phyloP scores from a whole-genome alignment of 2,888 invertebrate genomes.

The Blastobasis lacticolella region DNA sequence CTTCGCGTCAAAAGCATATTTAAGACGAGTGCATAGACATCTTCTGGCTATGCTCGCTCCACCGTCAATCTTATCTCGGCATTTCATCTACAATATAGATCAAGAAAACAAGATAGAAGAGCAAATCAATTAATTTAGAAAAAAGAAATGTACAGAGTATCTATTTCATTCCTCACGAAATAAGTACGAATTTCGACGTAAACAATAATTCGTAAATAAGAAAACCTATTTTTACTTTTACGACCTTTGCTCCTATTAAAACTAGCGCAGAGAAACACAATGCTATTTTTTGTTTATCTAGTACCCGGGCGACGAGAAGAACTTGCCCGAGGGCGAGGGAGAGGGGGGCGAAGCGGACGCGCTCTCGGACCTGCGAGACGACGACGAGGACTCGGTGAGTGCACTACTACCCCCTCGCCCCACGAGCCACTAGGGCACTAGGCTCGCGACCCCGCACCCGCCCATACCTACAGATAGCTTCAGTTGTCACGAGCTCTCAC shows the following conservation, averaged over 20 bases:
- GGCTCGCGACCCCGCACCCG: constrained; percentile 37
- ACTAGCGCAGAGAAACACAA: not conserved
- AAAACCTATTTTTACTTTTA: too few species aligned
- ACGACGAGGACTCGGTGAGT: constrained; percentile 83
- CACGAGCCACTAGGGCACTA: constrained; percentile 43
- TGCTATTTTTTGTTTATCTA: constrained; percentile 15
- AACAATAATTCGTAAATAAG: too few species aligned
- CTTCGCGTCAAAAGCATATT: too few species aligned
- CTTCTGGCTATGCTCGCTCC: too few species aligned
- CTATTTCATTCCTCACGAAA: too few species aligned
- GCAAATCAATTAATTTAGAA: too few species aligned
- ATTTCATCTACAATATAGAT: too few species aligned
- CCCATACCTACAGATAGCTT: constrained; percentile 21
- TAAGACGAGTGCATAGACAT: too few species aligned
- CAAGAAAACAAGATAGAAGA: too few species aligned
- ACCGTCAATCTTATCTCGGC: too few species aligned
- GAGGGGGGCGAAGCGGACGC: constrained; percentile 50
- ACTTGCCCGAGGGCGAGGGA: constrained; percentile 38
- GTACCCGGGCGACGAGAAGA: constrained; percentile 56
- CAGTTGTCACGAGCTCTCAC: constrained; percentile 17
- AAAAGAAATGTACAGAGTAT: too few species aligned
- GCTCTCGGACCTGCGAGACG: constrained; percentile 69
- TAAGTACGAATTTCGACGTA: too few species aligned
- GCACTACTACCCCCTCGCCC: constrained; percentile 25
- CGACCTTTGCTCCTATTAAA: not conserved